Evolutionary conservation across 2,888 invertebrate species (phyloP).

Genomic region (Chymomyza fuscimana): DNA sequence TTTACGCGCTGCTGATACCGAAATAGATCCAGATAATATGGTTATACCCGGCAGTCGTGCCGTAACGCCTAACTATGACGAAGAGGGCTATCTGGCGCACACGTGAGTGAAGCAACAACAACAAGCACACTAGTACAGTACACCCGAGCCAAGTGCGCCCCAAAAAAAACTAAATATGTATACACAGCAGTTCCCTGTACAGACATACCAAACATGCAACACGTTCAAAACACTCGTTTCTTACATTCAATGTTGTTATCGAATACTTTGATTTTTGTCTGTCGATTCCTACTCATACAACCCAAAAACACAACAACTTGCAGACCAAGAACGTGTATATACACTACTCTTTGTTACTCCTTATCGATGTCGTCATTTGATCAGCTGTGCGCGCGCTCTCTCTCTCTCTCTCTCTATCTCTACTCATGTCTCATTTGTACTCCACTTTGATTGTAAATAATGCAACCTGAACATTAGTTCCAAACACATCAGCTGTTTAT

Average conservation of each 20-base stretch:
- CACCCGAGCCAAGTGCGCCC: slow-evolving; percentile 11
- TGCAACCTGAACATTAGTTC: slow-evolving; percentile 31
- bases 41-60: slow-evolving; percentile 74
- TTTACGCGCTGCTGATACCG: slow-evolving; percentile 70
- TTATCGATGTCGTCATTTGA: slow-evolving; percentile 52
- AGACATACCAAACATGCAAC: slow-evolving; percentile 22
- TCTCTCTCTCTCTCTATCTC: neutral
- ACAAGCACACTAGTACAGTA: slow-evolving; percentile 14
- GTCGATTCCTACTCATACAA: neutral
- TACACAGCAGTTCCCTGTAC: slow-evolving; percentile 37
- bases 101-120: slow-evolving; percentile 75
- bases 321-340: slow-evolving; percentile 56
- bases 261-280: neutral
- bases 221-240: neutral
- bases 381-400: slow-evolving; percentile 32
- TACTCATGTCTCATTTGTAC: slow-evolving; percentile 9
- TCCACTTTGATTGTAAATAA: slow-evolving; percentile 55
- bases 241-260: slow-evolving; percentile 6
- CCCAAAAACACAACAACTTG: slow-evolving; percentile 38
- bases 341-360: slow-evolving; percentile 31
- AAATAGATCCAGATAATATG: slow-evolving; percentile 77
- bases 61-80: slow-evolving; percentile 73
- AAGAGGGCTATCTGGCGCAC: slow-evolving; percentile 77
- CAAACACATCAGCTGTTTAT: slow-evolving; percentile 34
- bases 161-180: neutral